These are phyloP conservation scores for Microtus pennsylvanicus DNA, from an alignment of 2,113 vertebrate genomes.

Conservation along the genomic window DNA sequence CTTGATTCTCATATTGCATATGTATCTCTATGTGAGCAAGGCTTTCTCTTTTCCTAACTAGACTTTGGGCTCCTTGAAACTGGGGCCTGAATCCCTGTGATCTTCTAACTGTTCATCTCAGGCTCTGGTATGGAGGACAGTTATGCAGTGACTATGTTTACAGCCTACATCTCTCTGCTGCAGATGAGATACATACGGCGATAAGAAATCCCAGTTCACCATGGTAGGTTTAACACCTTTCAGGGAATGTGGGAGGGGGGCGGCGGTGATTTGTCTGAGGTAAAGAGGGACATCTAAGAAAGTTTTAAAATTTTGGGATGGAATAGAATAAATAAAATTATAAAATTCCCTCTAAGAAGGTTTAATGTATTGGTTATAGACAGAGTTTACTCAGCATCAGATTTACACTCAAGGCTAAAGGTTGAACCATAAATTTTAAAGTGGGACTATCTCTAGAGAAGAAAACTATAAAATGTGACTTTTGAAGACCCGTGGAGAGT, in stretches of 20 bases:
- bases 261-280: conserved; percentile 32
- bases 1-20: conserved; percentile 28
- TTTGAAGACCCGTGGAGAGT: not conserved
- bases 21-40: not conserved
- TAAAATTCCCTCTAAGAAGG: conserved; percentile 6
- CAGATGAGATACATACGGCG: not conserved
- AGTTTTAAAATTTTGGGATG: not conserved
- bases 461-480: conserved; percentile 35
- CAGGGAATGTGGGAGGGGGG: not conserved
- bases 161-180: conserved; percentile 27
- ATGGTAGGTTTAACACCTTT: conserved; percentile 37
- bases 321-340: conserved; percentile 53
- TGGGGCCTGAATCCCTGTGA: not conserved
- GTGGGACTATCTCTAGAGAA: conserved; percentile 12
- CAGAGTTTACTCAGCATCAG: conserved; percentile 21
- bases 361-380: conserved; percentile 16
- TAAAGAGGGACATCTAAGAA: conserved; percentile 36
- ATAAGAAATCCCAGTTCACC: conserved; percentile 45
- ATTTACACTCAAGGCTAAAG: conserved; percentile 52
- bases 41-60: conserved; percentile 14
- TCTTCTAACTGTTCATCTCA: not conserved
- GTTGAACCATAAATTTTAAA: conserved; percentile 50
- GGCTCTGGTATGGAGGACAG: not conserved
- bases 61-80: conserved; percentile 30
- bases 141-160: conserved; percentile 8